Evolutionary conservation across 2,113 vertebrate species (phyloP), one percentile per base, ranked within the genome.

Genomic region (Xiphias gladius): DNA sequence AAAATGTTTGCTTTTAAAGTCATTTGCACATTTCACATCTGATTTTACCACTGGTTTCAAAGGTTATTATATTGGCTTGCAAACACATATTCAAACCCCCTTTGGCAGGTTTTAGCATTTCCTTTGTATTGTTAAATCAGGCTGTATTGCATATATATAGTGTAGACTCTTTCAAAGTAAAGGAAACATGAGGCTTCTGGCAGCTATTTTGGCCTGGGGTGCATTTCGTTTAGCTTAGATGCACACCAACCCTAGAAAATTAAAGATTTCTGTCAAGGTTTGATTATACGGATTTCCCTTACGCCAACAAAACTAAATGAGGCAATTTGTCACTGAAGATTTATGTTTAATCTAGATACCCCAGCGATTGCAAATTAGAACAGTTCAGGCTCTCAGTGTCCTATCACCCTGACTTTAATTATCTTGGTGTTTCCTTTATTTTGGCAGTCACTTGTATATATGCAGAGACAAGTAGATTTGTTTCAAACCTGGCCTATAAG

Each of bases 21-120:
- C 93, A 95, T 90, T 88, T 89, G 89, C 94, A 90, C 91, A 93
- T 95, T 93, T 92, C 94, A 94, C 86, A 75, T 93, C 92, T 88
- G 89, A 95, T 91, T 92, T 92, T 78, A 85, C 84, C 88, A 91
- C 89, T 88, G 86, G 76, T 90, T 88, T 87, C 75, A 86, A 79
- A 73, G 81, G 61, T 71, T 73, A 85, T 90, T 88, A 72, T 87
- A 91, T 88, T 93, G 88, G 90, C 88, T 93, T 90, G 84, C 89
- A 86, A 79, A 84, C 43, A 81, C 79, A 69, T 72, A 71, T 76
- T 61, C 58, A 81, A 77, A 73, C 65, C 77, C 68, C 85, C 68
- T 85, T 87, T 76, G 79, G 78, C 76, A 85, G 72, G 43, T 88
- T 85, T 72, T 41, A 78, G 81, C 85, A 71, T 91, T 88, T 90